A percentile compares a stretch with the other conserved stretches of the same genome.
Evolutionary conservation across 1,140 invertebrate species (phyloP).

Genomic region (Branchinecta lindahli): DNA sequence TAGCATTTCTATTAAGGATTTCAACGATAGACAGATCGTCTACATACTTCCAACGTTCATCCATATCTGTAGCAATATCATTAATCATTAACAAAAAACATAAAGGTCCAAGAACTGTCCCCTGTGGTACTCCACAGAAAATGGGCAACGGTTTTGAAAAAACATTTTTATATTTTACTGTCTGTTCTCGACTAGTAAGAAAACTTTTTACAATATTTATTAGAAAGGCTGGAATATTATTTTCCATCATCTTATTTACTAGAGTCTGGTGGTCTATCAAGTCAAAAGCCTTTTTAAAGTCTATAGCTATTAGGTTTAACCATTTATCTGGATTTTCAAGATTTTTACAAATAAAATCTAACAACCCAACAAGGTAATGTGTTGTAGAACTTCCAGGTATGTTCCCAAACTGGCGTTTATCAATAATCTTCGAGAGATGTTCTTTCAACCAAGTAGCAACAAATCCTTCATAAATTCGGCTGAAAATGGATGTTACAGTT

Average conservation of each 20-base stretch:
- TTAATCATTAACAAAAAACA: not conserved
- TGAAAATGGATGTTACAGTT: not conserved
- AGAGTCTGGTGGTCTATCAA: not conserved
- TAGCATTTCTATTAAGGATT: too few relatives aligned
- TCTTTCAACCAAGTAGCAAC: not conserved
- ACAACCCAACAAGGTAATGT: not conserved
- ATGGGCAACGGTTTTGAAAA: not conserved
- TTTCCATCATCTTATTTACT: not conserved
- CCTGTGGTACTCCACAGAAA: slow-evolving; percentile 2
- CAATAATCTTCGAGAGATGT: not conserved
- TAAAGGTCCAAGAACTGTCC: not conserved
- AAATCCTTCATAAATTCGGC: not conserved
- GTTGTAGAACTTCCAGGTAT: not conserved
- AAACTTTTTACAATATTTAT: not conserved
- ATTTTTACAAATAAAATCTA: not conserved
- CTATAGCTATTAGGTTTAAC: not conserved
- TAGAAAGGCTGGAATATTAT: not conserved
- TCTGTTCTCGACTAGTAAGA: not conserved
- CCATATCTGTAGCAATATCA: not conserved
- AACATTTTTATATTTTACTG: slow-evolving; percentile 4
- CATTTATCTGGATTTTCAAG: not conserved
- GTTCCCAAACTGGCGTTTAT: not conserved
- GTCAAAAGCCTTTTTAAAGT: not conserved
- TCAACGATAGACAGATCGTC: too few relatives aligned
- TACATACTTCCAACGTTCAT: too few relatives aligned